Base-by-base conservation (phyloP, 2,888 invertebrate genomes). In the Drosophila hamatofila region DNA sequence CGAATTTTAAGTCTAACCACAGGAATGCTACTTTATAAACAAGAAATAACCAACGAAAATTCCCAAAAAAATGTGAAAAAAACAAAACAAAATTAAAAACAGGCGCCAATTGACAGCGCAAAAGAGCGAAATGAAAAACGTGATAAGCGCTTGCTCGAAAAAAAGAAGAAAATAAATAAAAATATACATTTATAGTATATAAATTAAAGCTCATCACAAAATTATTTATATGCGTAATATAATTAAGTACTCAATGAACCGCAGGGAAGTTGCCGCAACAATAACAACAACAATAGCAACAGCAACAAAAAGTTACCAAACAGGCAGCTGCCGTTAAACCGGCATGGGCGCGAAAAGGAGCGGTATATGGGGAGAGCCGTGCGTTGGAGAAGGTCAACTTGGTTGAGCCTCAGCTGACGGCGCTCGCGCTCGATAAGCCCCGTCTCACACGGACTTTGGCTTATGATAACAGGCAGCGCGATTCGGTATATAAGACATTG, bases 201-300 rank as follows among this genome's bases (percentile, higher is more conserved):
- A 65, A 72, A 80, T 66, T 77, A 71, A 70, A 60, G 44, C 70
- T 64, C 58, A 69, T 71, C 65, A 61, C 25, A 74, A 66, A 37
- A 72, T 58, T 63, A 63, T 63, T 60, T 61, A 78, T 60, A 62
- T 57, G 59, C 68, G 41, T 72, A 69, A 76, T 75, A 71, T 79
- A 90, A 84, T 84, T 88, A 89, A 88, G 64, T 84, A 88, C 89
- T 89, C 89, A 88, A 81, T 89, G 84, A 89, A 88, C 88, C 58
- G 79, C 74, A 79, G 89, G 84, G 78, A 89, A 87, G 81, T 85
- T 57, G 80, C 30, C 57, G 3, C 27, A 59, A n/a, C 25, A 61
- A 54, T 12, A 52, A 39, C n/a, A 60, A 30, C 25, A 54, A 35
- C 16, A 58, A 56, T n/a, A n/a, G n/a, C 46, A 63, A 6, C 41